Conservation (phyloP, 1,140 invertebrate species). For the Drosophila parabipectinata region DNA sequence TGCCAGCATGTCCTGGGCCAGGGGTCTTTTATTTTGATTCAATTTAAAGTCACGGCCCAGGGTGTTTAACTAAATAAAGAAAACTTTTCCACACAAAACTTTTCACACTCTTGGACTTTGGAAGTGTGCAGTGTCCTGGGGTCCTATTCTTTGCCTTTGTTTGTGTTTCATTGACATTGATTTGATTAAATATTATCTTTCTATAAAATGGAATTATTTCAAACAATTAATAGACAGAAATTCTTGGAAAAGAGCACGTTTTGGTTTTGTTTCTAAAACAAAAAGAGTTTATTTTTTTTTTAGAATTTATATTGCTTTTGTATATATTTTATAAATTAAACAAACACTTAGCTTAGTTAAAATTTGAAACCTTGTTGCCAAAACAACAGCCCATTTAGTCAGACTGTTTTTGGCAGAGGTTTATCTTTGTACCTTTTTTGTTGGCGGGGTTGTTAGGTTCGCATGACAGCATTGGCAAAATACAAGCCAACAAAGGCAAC, state of each 20-base stretch:
- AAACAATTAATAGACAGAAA: not conserved
- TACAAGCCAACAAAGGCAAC: constrained; percentile 20
- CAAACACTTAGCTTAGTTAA: not conserved
- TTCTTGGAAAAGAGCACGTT: not conserved
- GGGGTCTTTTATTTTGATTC: constrained; percentile 44
- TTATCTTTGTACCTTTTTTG: constrained; percentile 3
- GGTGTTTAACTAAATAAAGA: constrained; percentile 32
- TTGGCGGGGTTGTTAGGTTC: constrained; percentile 21
- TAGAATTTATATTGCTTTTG: too few relatives aligned
- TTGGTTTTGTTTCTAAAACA: not conserved
- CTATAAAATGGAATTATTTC: not conserved
- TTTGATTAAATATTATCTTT: not conserved
- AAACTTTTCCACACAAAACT: constrained; percentile 33
- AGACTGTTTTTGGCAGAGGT: constrained; percentile 8
- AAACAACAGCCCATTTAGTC: not conserved
- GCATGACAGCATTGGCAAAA: constrained; percentile 12
- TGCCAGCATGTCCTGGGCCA: constrained; percentile 24
- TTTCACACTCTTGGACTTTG: constrained; percentile 15
- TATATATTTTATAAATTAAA: too few relatives aligned
- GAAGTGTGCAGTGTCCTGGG: not conserved
- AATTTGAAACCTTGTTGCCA: not conserved
- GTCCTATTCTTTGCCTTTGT: not conserved
- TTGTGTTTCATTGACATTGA: not conserved
- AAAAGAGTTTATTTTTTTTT: too few relatives aligned
- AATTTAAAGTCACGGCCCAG: constrained; percentile 45